These are phyloP conservation scores for Candoia aspera DNA, from an alignment of 2,113 vertebrate species.

Conservation along the genomic window DNA sequence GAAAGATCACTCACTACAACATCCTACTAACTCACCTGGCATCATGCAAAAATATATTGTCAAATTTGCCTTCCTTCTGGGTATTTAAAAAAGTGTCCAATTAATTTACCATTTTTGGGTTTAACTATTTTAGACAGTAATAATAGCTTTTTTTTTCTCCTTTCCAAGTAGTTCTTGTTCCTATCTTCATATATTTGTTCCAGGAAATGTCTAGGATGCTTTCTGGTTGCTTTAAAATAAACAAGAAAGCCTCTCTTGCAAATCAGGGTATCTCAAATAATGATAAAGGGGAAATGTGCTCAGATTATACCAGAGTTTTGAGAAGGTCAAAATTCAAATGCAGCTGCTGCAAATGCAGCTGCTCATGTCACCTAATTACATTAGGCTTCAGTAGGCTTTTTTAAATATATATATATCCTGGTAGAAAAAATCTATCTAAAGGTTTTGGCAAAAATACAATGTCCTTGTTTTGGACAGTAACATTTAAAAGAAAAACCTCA, in stretches of 20 bases:
- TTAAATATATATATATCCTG: neutral
- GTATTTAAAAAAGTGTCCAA: neutral
- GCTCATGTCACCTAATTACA: constrained; percentile 22
- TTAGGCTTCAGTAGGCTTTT: constrained; percentile 25
- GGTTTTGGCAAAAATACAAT: neutral
- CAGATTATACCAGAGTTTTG: constrained; percentile 29
- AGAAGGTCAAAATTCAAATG: constrained; percentile 41
- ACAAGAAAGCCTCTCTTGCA: constrained; percentile 60
- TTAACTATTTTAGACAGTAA: neutral
- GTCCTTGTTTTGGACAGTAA: neutral
- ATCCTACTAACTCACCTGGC: neutral
- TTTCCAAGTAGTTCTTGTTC: constrained; percentile 45
- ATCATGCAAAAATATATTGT: neutral
- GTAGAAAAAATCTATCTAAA: neutral
- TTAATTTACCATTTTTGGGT: neutral
- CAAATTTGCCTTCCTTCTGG: neutral
- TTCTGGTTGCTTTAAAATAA: constrained; percentile 80
- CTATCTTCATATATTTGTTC: constrained; percentile 67
- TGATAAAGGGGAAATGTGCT: neutral
- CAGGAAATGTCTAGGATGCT: constrained; percentile 80
- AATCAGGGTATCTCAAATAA: constrained; percentile 60
- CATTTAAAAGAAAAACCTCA: neutral
- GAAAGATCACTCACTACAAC: neutral
- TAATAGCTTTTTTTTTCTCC: neutral
- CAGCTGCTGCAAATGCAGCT: constrained; percentile 21